Evolutionary conservation across 2,888 invertebrate species (phyloP).

Genomic region (Nemotelus pantherinus): DNA sequence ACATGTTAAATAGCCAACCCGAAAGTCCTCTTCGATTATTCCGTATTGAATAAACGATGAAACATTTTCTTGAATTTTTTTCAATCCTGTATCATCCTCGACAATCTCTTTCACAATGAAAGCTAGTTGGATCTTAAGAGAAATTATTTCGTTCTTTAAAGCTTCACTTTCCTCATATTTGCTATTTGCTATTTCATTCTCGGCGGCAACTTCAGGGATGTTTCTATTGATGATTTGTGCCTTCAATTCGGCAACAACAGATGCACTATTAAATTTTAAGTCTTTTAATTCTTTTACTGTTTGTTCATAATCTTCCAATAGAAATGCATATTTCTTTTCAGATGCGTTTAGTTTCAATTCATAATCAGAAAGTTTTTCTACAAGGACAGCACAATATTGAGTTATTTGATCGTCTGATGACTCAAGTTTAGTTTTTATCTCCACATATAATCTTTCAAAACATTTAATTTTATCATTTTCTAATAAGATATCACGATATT

Average conservation of each 20-base stretch:
- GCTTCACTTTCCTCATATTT: constrained; percentile 47
- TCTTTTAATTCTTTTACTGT: constrained; percentile 55
- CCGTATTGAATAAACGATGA: constrained; percentile 56
- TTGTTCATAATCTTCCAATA: constrained; percentile 61
- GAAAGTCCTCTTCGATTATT: constrained; percentile 59
- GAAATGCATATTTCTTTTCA: constrained; percentile 57
- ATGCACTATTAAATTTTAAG: constrained; percentile 57
- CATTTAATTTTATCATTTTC: constrained; percentile 59
- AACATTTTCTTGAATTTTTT: constrained; percentile 32
- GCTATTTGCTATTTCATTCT: neutral
- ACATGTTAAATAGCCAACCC: constrained; percentile 59
- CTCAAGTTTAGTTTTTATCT: constrained; percentile 51
- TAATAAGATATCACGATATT: constrained; percentile 51
- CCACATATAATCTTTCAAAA: constrained; percentile 53
- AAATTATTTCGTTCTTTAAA: constrained; percentile 56
- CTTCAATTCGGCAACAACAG: constrained; percentile 55
- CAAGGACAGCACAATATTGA: constrained; percentile 56
- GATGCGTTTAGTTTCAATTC: constrained; percentile 56
- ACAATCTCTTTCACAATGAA: constrained; percentile 56
- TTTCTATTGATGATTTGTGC: constrained; percentile 54
- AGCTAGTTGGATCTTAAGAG: constrained; percentile 58
- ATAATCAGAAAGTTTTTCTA: constrained; percentile 55
- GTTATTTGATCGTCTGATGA: constrained; percentile 57
- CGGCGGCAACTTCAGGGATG: neutral
- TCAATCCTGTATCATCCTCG: constrained; percentile 51